Conservation (phyloP, 2,113 vertebrate genomes). For the Cichladusa arquata region DNA sequence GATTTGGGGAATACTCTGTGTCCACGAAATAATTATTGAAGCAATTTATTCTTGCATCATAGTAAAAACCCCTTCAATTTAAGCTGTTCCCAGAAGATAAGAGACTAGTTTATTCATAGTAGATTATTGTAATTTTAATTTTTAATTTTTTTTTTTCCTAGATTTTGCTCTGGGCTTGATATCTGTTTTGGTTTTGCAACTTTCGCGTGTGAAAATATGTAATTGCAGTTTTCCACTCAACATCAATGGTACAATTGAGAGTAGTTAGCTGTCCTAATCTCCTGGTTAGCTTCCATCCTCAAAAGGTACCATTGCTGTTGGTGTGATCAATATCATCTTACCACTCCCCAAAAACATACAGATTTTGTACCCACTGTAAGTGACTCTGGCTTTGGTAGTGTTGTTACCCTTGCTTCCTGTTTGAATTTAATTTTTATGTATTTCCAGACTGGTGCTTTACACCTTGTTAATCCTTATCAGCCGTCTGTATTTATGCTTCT, state of each 20-base stretch:
- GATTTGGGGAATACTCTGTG: slow-evolving; percentile 39
- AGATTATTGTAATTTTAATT: background rate
- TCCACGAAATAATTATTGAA: slow-evolving; percentile 30
- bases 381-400: background rate
- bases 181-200: background rate
- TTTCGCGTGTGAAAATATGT: background rate
- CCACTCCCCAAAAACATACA: background rate
- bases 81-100: slow-evolving; percentile 43
- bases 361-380: background rate
- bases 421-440: background rate
- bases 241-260: background rate
- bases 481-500: background rate
- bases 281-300: background rate
- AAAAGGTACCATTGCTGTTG: background rate
- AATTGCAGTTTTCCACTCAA: background rate
- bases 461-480: background rate
- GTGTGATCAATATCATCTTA: background rate
- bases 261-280: background rate
- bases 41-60: slow-evolving; percentile 53
- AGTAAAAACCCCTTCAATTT: background rate
- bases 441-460: background rate
- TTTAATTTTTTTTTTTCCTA: background rate
- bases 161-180: background rate
- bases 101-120: background rate
- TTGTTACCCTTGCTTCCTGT: background rate